These are phyloP conservation scores for Phalanger gymnotis DNA, from an alignment of 2,797 vertebrate genomes.

Conservation along the genomic window DNA sequence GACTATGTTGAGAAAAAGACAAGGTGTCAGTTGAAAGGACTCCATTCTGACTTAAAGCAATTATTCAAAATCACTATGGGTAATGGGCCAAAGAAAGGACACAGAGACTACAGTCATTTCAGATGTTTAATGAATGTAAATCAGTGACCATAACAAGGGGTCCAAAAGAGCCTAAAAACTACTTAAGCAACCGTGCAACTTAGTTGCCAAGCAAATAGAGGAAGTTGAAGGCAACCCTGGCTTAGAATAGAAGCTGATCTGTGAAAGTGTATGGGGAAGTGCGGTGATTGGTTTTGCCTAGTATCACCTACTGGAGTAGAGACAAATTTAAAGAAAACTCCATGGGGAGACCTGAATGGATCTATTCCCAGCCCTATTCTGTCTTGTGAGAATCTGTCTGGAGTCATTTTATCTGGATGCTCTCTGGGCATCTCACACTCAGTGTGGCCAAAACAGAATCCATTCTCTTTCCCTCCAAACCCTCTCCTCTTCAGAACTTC, in stretches of 20 bases:
- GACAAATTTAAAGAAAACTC: not conserved
- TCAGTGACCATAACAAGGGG: not conserved
- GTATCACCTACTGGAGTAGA: not conserved
- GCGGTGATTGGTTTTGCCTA: not conserved
- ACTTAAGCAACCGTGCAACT: not conserved
- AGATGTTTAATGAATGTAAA: not conserved
- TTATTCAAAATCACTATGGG: not conserved
- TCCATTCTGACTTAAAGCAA: not conserved
- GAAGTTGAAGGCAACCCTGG: not conserved
- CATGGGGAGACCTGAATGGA: too few relatives aligned
- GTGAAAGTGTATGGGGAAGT: not conserved
- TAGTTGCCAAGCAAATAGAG: not conserved
- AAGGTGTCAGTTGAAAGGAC: not conserved
- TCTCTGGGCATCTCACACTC: not conserved
- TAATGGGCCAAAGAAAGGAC: not conserved
- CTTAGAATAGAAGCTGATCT: not conserved
- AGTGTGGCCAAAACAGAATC: not conserved
- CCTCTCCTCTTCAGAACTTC: too few relatives aligned
- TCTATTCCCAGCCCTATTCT: too few relatives aligned
- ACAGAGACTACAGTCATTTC: not conserved
- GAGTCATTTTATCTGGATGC: not conserved
- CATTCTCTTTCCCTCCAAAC: not conserved
- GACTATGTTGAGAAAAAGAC: not conserved
- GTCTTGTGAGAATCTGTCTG: too few relatives aligned
- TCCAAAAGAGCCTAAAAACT: not conserved